phyloP scores from a whole-genome alignment of 2,113 vertebrate genomes.

The Neoarius graeffei region DNA sequence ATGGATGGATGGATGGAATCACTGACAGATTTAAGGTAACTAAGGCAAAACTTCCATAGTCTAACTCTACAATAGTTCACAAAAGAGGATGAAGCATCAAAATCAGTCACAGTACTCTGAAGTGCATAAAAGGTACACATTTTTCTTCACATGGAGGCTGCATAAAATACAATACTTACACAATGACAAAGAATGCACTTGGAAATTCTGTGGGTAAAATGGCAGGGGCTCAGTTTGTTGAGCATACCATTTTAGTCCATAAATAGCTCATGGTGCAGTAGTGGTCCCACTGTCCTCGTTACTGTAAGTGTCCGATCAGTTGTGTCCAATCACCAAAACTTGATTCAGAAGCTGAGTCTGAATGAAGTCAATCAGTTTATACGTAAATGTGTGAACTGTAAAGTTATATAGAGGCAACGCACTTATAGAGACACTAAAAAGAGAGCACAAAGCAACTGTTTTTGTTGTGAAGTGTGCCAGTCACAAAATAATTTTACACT shows the following conservation, averaged over 20 bases:
- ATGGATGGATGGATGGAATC: too few species aligned
- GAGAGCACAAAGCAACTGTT: neutral
- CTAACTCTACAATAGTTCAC: neutral
- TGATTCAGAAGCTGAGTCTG: too few species aligned
- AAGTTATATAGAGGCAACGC: neutral
- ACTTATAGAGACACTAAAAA: neutral
- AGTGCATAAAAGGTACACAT: neutral
- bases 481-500: constrained; percentile 2
- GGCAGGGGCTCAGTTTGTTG: neutral
- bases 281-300: neutral
- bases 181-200: neutral
- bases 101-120: neutral
- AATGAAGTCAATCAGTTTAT: neutral
- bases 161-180: neutral
- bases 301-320: neutral
- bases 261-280: neutral
- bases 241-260: neutral
- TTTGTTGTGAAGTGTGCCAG: neutral
- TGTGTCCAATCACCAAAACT: neutral
- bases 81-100: neutral
- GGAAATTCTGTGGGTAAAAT: neutral
- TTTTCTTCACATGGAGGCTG: neutral
- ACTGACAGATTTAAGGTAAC: neutral
- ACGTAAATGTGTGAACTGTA: neutral
- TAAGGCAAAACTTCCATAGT: neutral